Conservation (phyloP, 2,888 invertebrate species). For the Drosophila quinaria region DNA sequence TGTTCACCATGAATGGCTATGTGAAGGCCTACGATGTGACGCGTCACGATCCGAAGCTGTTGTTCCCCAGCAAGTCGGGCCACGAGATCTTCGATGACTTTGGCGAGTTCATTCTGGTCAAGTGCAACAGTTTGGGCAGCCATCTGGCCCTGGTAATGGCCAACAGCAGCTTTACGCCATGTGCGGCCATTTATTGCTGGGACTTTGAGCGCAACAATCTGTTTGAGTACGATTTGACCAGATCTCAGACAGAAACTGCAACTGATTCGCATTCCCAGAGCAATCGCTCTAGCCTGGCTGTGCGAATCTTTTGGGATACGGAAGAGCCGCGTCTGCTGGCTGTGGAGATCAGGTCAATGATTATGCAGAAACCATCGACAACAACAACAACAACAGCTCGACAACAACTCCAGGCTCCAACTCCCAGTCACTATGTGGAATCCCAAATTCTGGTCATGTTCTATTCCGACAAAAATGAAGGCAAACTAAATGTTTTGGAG, state of each 20-base stretch:
- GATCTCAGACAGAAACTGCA: constrained; percentile 29
- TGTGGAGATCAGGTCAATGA: constrained; percentile 90
- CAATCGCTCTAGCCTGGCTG: constrained; percentile 87
- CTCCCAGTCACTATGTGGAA: constrained; percentile 67
- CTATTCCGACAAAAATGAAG: constrained; percentile 80
- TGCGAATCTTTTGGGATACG: constrained; percentile 93
- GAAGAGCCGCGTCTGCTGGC: constrained; percentile 94
- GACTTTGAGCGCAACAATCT: constrained; percentile 95
- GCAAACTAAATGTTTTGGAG: constrained; percentile 82
- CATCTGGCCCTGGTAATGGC: constrained; percentile 94
- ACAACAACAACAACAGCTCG: background rate
- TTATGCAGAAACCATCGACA: constrained; percentile 47
- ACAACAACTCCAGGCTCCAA: constrained; percentile 29
- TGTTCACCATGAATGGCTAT: constrained; percentile 95
- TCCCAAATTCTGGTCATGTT: constrained; percentile 84
- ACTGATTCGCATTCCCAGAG: constrained; percentile 1
- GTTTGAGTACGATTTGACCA: constrained; percentile 89
- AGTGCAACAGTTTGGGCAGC: constrained; percentile 93
- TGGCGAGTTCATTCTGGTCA: constrained; percentile 94
- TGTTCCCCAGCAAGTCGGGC: constrained; percentile 92
- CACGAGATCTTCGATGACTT: constrained; percentile 94
- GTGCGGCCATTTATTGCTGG: constrained; percentile 92
- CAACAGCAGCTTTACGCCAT: constrained; percentile 91
- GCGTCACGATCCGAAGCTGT: constrained; percentile 93
- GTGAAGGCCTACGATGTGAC: constrained; percentile 97